Evolutionary conservation across 2,888 invertebrate species (phyloP).

Genomic region (Pterobdella sp.): DNA sequence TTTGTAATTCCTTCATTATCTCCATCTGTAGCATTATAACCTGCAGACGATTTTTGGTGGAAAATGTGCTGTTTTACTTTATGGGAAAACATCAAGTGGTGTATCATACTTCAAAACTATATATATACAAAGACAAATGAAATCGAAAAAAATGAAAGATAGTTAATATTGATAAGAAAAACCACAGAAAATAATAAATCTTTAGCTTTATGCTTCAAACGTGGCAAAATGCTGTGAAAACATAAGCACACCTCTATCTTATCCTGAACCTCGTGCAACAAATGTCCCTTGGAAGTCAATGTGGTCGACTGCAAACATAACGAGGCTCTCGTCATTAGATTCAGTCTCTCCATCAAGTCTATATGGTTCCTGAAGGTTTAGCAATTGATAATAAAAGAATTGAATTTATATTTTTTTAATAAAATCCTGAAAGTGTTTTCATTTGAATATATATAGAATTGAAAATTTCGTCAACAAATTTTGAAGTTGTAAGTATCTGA

Average conservation of each 20-base stretch:
- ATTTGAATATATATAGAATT: no score
- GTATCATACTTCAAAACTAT: no score
- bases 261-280: constrained; percentile 81
- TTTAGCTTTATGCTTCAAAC: neutral
- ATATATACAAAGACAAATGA: neutral
- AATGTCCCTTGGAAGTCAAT: constrained; percentile 58
- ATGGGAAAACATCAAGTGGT: neutral
- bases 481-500: no score
- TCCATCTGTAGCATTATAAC: constrained; percentile 53
- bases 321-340: constrained; percentile 83
- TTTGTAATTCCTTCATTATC: constrained; percentile 63
- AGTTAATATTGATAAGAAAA: neutral
- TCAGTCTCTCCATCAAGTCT: constrained; percentile 70
- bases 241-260: constrained; percentile 67
- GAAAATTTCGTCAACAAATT: no score
- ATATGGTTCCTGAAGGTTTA: constrained; percentile 60
- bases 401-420: no score
- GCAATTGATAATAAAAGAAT: no score
- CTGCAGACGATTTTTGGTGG: constrained; percentile 37
- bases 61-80: neutral
- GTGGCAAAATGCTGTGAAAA: neutral
- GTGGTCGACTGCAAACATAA: constrained; percentile 79
- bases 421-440: no score
- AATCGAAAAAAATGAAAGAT: neutral
- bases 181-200: neutral